A percentile compares a stretch with the other conserved stretches of the same genome.
Conservation (phyloP, 2,797 vertebrate species). For the Protosalanx chinensis region DNA sequence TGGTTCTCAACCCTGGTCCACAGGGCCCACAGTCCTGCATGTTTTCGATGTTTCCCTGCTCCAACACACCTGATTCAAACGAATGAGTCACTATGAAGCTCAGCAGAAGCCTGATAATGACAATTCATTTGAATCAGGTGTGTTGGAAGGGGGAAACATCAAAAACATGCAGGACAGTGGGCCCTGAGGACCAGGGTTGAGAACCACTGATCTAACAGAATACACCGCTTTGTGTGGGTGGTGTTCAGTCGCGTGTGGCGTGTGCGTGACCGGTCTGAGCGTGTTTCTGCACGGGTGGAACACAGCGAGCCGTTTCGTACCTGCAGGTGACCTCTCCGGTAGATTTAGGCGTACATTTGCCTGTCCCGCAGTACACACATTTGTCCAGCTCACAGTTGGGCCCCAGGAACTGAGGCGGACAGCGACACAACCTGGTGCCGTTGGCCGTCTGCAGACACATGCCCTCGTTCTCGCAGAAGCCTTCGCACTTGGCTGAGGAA, state of each 20-base stretch:
- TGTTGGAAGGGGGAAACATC: too few relatives aligned
- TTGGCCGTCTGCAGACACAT: slow-evolving; percentile 80
- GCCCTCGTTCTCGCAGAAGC: slow-evolving; percentile 83
- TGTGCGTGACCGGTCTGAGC: background rate
- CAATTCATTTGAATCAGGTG: too few relatives aligned
- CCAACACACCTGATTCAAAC: too few relatives aligned
- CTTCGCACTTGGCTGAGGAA: slow-evolving; percentile 80
- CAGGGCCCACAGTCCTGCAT: too few relatives aligned
- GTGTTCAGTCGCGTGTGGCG: background rate
- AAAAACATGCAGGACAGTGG: too few relatives aligned
- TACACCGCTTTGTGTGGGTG: background rate
- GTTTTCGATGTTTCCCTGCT: too few relatives aligned
- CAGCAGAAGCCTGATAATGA: too few relatives aligned
- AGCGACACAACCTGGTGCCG: slow-evolving; percentile 81
- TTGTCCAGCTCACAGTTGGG: slow-evolving; percentile 80
- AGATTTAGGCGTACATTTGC: slow-evolving; percentile 72
- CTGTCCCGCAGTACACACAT: slow-evolving; percentile 80
- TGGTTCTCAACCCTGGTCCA: too few relatives aligned
- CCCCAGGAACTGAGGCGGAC: slow-evolving; percentile 77
- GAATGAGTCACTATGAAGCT: too few relatives aligned
- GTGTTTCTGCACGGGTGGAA: background rate
- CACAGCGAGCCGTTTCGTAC: slow-evolving; percentile 57
- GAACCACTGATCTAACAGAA: background rate
- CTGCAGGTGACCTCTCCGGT: slow-evolving; percentile 84
- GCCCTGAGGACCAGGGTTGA: too few relatives aligned